phyloP scores from a whole-genome alignment of 2,888 invertebrate species.

The Xanthia togata region DNA sequence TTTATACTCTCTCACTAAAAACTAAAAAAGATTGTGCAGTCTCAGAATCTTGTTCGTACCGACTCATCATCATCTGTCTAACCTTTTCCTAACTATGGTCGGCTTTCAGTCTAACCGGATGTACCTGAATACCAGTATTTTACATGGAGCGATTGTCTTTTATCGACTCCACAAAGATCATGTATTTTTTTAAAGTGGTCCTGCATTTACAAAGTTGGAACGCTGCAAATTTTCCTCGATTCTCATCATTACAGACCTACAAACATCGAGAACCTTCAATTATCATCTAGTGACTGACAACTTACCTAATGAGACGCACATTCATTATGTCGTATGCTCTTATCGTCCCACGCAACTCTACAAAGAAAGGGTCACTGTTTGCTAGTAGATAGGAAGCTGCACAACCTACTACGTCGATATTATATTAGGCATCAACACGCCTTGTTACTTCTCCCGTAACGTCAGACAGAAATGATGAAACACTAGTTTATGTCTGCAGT shows the following conservation, averaged over 20 bases:
- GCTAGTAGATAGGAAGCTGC: slow-evolving; percentile 17
- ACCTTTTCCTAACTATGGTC: background rate
- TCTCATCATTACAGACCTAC: background rate
- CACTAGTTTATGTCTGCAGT: background rate
- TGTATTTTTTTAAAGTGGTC: background rate
- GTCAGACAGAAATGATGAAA: background rate
- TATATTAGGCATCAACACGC: background rate
- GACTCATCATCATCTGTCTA: background rate
- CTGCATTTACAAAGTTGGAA: too few relatives aligned
- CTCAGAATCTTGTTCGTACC: too few relatives aligned
- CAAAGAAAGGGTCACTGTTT: slow-evolving; percentile 53
- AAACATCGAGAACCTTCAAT: background rate
- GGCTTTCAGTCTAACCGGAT: background rate
- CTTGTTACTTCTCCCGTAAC: background rate
- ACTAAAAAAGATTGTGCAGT: too few relatives aligned
- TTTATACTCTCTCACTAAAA: too few relatives aligned
- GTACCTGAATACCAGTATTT: background rate
- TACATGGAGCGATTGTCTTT: background rate
- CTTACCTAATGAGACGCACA: slow-evolving; percentile 6
- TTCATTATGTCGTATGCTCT: slow-evolving; percentile 23
- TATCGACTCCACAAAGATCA: background rate
- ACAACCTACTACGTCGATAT: slow-evolving; percentile 13
- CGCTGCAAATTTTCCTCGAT: background rate
- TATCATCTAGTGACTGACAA: background rate
- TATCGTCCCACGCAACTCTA: slow-evolving; percentile 36